These are phyloP conservation scores for Cryptocheilus praepositus DNA, from an alignment of 2,888 invertebrate genomes.

Conservation along the genomic window DNA sequence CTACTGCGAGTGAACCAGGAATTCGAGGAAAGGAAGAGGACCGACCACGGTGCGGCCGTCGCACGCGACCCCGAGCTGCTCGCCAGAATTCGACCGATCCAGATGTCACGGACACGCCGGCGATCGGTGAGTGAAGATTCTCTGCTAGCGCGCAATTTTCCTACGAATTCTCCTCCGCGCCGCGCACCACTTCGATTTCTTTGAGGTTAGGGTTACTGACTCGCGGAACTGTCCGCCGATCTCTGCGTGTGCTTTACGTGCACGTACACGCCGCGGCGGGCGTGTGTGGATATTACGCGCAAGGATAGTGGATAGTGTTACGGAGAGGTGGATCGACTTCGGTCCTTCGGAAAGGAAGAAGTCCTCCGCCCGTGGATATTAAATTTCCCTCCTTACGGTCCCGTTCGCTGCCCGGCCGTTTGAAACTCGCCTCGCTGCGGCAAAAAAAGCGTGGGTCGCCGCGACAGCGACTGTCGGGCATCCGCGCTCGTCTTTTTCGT, in stretches of 20 bases:
- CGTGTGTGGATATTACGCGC: slow-evolving; percentile 3
- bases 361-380: slow-evolving; percentile 11
- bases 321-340: slow-evolving; percentile 28
- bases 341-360: neutral
- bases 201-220: slow-evolving; percentile 18
- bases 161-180: neutral
- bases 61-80: neutral
- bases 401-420: slow-evolving; percentile 18
- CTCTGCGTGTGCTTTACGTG: no score
- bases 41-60: slow-evolving; percentile 3
- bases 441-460: slow-evolving; percentile 1
- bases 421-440: slow-evolving; percentile 4
- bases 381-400: slow-evolving; percentile 23
- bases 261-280: neutral
- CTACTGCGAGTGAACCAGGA: slow-evolving; percentile 38
- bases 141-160: neutral
- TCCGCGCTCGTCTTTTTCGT: neutral
- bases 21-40: slow-evolving; percentile 32
- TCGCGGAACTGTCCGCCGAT: neutral
- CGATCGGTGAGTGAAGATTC: slow-evolving; percentile 43
- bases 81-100: slow-evolving; percentile 20
- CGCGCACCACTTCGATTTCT: neutral
- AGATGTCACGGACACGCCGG: slow-evolving; percentile 42
- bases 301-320: slow-evolving; percentile 31
- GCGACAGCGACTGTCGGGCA: neutral